phyloP scores from a whole-genome alignment of 1,140 invertebrate genomes.

The Ephestia elutella region DNA sequence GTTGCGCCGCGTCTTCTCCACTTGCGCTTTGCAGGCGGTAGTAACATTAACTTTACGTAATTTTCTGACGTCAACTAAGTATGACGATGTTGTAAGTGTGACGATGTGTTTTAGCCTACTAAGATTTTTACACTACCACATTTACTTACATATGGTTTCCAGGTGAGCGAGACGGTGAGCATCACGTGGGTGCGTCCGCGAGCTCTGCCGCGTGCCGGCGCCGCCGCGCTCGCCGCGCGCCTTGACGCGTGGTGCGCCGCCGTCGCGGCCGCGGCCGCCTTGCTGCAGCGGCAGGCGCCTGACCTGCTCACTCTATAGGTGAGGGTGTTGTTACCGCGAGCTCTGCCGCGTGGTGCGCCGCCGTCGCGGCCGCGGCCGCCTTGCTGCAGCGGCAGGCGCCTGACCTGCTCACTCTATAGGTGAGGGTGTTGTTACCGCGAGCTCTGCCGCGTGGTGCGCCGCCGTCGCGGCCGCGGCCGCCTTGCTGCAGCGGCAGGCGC shows the following conservation, averaged over 20 bases:
- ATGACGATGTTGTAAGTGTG: too few species aligned
- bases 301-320: slow-evolving; percentile 29
- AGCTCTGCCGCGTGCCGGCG: slow-evolving; percentile 45
- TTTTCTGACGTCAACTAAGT: too few species aligned
- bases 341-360: slow-evolving; percentile 54
- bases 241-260: slow-evolving; percentile 57
- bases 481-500: slow-evolving; percentile 35
- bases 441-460: slow-evolving; percentile 54
- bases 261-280: slow-evolving; percentile 37
- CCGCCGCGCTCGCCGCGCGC: slow-evolving; percentile 44
- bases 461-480: slow-evolving; percentile 42
- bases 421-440: slow-evolving; percentile 24
- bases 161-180: slow-evolving; percentile 52
- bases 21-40: too few species aligned
- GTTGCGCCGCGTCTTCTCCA: too few species aligned
- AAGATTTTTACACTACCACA: too few species aligned
- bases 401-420: slow-evolving; percentile 28
- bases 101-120: too few species aligned
- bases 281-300: slow-evolving; percentile 35
- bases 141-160: not conserved
- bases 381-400: slow-evolving; percentile 38
- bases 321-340: slow-evolving; percentile 31
- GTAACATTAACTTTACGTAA: too few species aligned
- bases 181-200: slow-evolving; percentile 59
- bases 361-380: slow-evolving; percentile 39